phyloP scores from a whole-genome alignment of 2,888 invertebrate genomes.

The Dyspetes luteomarginatus region DNA sequence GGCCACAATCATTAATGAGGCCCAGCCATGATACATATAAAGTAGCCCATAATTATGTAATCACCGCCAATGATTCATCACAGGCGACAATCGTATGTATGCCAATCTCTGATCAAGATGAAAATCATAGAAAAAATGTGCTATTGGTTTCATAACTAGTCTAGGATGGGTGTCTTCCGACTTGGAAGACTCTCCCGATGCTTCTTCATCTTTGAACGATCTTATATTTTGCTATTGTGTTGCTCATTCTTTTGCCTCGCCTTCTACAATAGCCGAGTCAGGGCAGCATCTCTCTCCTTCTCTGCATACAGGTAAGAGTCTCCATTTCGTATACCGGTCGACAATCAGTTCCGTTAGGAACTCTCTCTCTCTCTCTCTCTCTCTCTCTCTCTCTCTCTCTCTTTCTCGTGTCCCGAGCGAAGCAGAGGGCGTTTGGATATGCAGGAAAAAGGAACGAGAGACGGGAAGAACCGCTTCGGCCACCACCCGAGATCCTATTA shows the following conservation, averaged over 20 bases:
- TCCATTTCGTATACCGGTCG: constrained; percentile 54
- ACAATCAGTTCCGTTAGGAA: constrained; percentile 63
- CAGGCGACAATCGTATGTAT: too few species aligned
- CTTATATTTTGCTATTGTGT: too few species aligned
- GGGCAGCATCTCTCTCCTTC: constrained; percentile 51
- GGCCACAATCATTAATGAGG: not conserved
- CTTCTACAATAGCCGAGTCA: constrained; percentile 13
- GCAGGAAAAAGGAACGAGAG: constrained; percentile 29
- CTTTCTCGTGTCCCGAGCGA: constrained; percentile 25
- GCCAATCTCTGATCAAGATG: too few species aligned
- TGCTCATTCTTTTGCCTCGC: not conserved
- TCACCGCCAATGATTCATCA: too few species aligned
- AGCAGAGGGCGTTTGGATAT: constrained; percentile 25
- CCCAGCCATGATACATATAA: too few species aligned
- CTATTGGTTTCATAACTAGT: too few species aligned
- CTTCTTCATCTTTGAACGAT: constrained; percentile 13
- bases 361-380: constrained; percentile 30
- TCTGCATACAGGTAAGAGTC: constrained; percentile 40
- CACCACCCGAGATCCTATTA: constrained; percentile 73
- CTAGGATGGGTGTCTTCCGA: too few species aligned
- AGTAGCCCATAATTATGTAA: too few species aligned
- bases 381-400: constrained; percentile 36
- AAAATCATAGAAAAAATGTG: constrained; percentile 13
- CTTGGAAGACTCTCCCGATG: constrained; percentile 2
- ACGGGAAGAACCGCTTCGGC: too few species aligned